Evolutionary conservation across 2,797 vertebrate genomes (phyloP).

Genomic region (Rhinoraja longicauda): DNA sequence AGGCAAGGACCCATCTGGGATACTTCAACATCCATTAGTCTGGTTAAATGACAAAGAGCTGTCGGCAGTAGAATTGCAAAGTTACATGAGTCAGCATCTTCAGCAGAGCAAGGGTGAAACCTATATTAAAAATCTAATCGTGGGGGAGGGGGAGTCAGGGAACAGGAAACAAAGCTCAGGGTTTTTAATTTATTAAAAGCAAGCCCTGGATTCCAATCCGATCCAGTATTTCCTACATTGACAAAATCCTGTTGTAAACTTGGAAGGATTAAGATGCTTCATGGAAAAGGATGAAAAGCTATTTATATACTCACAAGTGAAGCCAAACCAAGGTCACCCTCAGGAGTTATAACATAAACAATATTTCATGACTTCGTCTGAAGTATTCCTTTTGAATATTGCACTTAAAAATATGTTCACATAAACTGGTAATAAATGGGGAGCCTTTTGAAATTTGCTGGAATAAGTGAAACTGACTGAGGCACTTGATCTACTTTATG

Average conservation of each 20-base stretch:
- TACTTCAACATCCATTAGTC: background rate
- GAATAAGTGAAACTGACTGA: background rate
- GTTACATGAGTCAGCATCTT: background rate
- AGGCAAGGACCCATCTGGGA: background rate
- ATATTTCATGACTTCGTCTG: conserved; percentile 21
- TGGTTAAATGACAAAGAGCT: background rate
- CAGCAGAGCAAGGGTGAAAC: background rate
- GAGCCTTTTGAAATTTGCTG: conserved; percentile 9
- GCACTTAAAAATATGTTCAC: background rate
- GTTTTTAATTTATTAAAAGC: background rate
- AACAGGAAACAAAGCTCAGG: background rate
- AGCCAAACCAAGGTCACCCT: conserved; percentile 13
- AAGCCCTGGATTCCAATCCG: background rate
- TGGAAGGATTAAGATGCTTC: conserved; percentile 3
- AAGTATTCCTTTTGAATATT: conserved; percentile 13
- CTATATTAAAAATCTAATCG: background rate
- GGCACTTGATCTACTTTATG: conserved; percentile 1
- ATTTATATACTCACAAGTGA: conserved; percentile 19
- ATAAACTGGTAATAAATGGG: conserved; percentile 29
- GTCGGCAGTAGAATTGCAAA: background rate
- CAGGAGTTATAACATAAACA: conserved; percentile 1
- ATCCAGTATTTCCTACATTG: background rate
- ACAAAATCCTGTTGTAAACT: background rate
- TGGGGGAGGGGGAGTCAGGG: background rate
- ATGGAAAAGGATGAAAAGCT: background rate